Evolutionary conservation across 2,113 vertebrate genomes (phyloP), one percentile per base, ranked within the genome.

Genomic region (Bubalus kerabau): DNA sequence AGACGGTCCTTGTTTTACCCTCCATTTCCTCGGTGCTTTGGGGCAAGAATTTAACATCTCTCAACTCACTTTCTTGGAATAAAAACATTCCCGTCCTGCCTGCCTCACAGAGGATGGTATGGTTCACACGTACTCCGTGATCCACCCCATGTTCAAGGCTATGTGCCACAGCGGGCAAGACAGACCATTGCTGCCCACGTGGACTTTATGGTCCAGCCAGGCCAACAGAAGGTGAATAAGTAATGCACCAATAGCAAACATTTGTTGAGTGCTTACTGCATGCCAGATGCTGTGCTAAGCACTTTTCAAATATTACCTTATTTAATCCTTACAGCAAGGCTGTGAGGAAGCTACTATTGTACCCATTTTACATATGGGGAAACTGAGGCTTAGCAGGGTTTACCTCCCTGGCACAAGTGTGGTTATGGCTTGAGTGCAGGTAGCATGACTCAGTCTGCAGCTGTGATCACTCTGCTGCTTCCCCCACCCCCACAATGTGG

Each of bases 141-240:
- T n/a, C 52, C 13, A 1, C 50, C 15, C 32, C 40, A 2, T 0
- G 26, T 86, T 32, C 28, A 50, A 28, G 67, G 30, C 54, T 46
- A 15, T 64, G 57, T 40, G 40, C 52, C 40, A 23, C 54, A 21
- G 87, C 2, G 1, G 46, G 30, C 32, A 5, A 57, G 82, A 15
- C 19, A n/a, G 80, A 26, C 36, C 0, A 0, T 7, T 7, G 0
- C 57, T 17, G 28, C 43, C 46, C 43, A 9, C 11, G 0, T 0
- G 2, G 60, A 30, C 80, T 4, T 60, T 24, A 15, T 2, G 0
- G 21, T 52, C 10, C 19, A 10, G 16, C 19, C 60, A 21, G 64
- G 59, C 30, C 16, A 3, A 26, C 40, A n/a, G 82, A 52, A n/a
- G 71, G 64, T 40, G 57, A 40, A 32, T 26, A 26, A n/a, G 8